Conservation (phyloP, 1,140 invertebrate genomes). For the Harpegnathos saltator region DNA sequence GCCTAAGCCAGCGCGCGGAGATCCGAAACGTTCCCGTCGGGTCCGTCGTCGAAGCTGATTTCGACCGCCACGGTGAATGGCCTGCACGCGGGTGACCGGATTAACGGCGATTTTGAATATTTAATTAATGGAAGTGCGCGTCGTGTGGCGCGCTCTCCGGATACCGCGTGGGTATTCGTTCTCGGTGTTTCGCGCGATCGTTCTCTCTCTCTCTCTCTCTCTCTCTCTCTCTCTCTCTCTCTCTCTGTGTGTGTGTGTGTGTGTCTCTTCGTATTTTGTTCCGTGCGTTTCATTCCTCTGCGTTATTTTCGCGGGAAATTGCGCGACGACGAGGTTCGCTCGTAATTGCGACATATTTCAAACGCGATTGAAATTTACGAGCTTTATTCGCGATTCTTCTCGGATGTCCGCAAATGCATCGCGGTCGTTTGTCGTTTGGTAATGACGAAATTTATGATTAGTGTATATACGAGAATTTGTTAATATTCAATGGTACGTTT, state of each 20-base stretch:
- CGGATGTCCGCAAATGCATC: not conserved
- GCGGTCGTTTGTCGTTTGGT: not conserved
- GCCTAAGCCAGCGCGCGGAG: conserved; percentile 74
- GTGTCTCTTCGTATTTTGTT: conserved; percentile 37
- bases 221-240: not conserved
- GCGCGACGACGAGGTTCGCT: not conserved
- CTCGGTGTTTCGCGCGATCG: conserved; percentile 35
- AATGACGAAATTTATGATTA: conserved; percentile 1
- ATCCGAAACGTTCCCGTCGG: conserved; percentile 68
- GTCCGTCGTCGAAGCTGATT: conserved; percentile 76
- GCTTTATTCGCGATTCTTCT: not conserved
- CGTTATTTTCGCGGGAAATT: conserved; percentile 29
- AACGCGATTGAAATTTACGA: not conserved
- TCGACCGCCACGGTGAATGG: conserved; percentile 59
- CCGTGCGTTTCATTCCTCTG: not conserved
- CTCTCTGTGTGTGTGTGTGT: too few relatives aligned
- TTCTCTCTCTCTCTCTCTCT: not conserved
- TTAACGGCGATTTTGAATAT: conserved; percentile 81
- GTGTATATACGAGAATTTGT: not conserved
- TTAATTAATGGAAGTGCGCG: conserved; percentile 75
- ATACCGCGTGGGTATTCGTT: conserved; percentile 43
- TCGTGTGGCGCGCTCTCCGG: conserved; percentile 9
- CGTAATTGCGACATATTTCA: not conserved
- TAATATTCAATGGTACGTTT: conserved; percentile 1
- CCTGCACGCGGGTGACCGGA: conserved; percentile 57